phyloP scores from a whole-genome alignment of 2,888 invertebrate species.

The Calameuta pallipes region DNA sequence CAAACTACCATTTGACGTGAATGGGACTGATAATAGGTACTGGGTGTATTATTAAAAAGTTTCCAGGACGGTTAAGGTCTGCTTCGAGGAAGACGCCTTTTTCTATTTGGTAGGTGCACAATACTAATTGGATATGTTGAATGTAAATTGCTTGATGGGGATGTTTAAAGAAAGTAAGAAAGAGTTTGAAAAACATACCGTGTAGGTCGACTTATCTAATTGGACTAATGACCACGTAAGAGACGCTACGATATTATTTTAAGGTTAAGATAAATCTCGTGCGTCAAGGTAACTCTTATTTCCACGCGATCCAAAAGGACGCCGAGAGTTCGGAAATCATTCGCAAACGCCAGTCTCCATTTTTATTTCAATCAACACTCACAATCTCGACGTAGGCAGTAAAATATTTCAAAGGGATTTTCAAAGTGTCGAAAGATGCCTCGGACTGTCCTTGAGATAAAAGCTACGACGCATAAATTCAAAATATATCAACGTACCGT shows the following conservation, averaged over 20 bases:
- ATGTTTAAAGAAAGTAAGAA: background rate
- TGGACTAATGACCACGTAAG: background rate
- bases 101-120: background rate
- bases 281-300: background rate
- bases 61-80: background rate
- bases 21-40: background rate
- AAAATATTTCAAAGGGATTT: background rate
- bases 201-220: background rate
- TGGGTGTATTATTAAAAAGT: background rate
- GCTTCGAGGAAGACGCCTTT: background rate
- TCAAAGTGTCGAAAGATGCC: background rate
- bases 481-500: background rate
- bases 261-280: background rate
- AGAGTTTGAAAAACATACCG: background rate
- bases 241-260: background rate
- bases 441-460: background rate
- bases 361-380: background rate
- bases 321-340: background rate
- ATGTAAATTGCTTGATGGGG: background rate
- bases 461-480: background rate
- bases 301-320: background rate
- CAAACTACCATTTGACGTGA: background rate
- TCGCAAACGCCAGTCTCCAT: background rate
- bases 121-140: background rate
- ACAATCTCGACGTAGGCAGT: background rate